Base-by-base conservation (phyloP, 2,888 invertebrate genomes). In the Trichogramma dendrolimi region DNA sequence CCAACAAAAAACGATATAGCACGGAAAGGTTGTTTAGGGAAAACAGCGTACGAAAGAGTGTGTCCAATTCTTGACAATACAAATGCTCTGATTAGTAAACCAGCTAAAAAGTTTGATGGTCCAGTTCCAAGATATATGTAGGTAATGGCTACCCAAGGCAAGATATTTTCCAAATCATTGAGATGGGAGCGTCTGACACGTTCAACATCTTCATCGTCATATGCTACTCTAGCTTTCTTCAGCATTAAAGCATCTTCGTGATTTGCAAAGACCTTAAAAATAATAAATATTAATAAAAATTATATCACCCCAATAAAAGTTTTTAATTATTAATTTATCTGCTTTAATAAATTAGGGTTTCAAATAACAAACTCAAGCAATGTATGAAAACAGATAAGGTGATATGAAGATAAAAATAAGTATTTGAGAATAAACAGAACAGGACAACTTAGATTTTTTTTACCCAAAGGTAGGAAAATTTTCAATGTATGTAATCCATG, bases 111-210 rank as follows among this genome's bases (percentile, higher is more conserved):
- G 7, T 73, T 66, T 6, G 75, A 71, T 4, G 86, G 86, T n/a
- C 78, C 76, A 0, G 83, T 84, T 56, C 80, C 70, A 4, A 83
- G 73, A 77, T 83, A 86, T 10, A 83, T 66, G 5, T 79, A 74
- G 1, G 83, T 83, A 40, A 82, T 69, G 40, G 82, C 73, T 68
- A 84, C 84, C 69, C 83, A 79, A 0, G 83, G 78, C 11, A 75
- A 67, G 58, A 86, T 80, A 71, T 85, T 86, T 71, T 85, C 85
- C 53, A 86, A 69, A 70, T 86, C 85, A 68, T 86, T 86, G 63
- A 79, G 74, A 70, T 86, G 85, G 7, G 83, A 82, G 66, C 85
- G 83, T 71, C 83, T 75, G 2, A 81, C 79, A 65, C 83, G 73
- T 69, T 83, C 83, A 1, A 84, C 78, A 66, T 83, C 82, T 5